Conservation (phyloP, 2,113 vertebrate species). For the Toxostoma redivivum region DNA sequence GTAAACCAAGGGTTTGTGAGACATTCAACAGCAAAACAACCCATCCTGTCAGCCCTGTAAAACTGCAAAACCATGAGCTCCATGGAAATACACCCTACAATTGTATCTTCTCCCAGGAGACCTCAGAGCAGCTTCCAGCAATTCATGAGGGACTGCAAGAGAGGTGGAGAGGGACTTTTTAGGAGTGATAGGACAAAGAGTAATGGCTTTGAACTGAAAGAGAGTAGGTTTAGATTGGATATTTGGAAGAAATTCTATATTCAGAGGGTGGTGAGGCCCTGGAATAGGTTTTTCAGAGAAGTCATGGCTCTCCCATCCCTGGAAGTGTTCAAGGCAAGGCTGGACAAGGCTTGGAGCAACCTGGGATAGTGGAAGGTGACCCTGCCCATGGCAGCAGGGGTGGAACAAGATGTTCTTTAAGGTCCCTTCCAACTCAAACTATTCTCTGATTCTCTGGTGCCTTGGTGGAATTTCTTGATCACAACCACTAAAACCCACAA, state of each 20-base stretch:
- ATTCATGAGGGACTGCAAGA: neutral
- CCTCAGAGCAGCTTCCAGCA: neutral
- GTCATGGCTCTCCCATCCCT: neutral
- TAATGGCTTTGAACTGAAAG: neutral
- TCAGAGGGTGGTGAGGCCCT: neutral
- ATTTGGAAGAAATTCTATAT: neutral
- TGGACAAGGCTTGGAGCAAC: neutral
- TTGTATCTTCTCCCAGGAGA: neutral
- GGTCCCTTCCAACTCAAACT: neutral
- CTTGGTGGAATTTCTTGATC: neutral
- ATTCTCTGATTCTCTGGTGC: neutral
- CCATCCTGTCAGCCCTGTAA: rapidly evolving
- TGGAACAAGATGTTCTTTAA: neutral
- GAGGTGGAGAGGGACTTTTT: neutral
- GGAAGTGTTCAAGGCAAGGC: neutral
- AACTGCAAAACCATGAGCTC: neutral
- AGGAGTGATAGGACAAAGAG: neutral
- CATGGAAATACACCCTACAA: neutral
- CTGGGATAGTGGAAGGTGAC: neutral
- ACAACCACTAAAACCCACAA: neutral
- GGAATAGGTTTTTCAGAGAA: neutral
- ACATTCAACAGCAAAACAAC: neutral
- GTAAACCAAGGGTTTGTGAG: neutral
- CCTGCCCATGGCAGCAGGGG: neutral
- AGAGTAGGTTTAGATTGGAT: neutral